Conservation (phyloP, 2,797 vertebrate genomes). For the Pachyuromys duprasi region DNA sequence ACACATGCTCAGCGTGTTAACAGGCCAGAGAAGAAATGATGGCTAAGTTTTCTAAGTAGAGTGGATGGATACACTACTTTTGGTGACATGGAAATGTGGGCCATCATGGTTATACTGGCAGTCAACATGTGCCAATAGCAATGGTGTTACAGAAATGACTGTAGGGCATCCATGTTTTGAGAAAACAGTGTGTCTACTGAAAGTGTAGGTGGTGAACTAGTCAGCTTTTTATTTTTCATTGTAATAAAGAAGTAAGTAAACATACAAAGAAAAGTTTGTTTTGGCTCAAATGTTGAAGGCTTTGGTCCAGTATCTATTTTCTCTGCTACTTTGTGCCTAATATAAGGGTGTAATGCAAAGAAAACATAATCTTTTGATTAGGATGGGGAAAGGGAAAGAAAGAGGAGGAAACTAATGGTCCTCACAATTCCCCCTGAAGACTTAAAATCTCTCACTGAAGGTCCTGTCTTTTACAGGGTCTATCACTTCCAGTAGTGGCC, state of each 20-base stretch:
- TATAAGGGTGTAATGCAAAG: not conserved
- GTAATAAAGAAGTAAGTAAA: not conserved
- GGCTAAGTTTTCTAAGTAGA: constrained; percentile 3
- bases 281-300: not conserved
- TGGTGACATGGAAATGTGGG: constrained; percentile 1
- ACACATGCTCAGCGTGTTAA: not conserved
- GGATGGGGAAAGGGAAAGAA: not conserved
- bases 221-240: too few species aligned
- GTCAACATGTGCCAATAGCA: not conserved
- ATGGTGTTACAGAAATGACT: constrained; percentile 43
- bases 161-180: not conserved
- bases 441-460: not conserved
- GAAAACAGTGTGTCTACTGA: constrained; percentile 40
- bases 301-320: not conserved
- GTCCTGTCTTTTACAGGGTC: not conserved
- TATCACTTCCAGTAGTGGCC: not conserved
- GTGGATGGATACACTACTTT: constrained; percentile 20
- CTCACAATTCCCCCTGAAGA: not conserved
- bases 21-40: not conserved
- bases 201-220: not conserved
- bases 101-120: not conserved
- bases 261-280: not conserved
- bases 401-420: not conserved
- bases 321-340: not conserved
- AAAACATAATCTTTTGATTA: not conserved